Evolutionary conservation across 2,113 vertebrate species (phyloP).

Genomic region (Alligator mississippiensis): DNA sequence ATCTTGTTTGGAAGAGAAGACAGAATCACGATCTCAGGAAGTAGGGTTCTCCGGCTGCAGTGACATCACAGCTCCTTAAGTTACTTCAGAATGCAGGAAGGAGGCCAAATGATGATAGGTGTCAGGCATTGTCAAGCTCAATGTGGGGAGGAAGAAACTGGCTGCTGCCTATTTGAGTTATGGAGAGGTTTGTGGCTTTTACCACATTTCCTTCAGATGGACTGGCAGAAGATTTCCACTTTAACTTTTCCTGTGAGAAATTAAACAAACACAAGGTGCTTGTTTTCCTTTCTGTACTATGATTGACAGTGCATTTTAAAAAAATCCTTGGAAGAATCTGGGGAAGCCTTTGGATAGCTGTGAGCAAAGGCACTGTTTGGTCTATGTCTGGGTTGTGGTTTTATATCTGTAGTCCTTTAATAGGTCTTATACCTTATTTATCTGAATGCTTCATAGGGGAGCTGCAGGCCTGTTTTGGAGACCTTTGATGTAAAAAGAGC

Average conservation of each 20-base stretch:
- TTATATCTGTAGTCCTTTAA: constrained; percentile 53
- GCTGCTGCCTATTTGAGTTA: not conserved
- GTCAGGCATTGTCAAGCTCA: not conserved
- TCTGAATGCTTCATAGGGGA: constrained; percentile 65
- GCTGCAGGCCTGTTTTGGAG: constrained; percentile 65
- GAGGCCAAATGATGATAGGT: not conserved
- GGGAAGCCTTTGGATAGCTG: not conserved
- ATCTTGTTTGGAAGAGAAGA: not conserved
- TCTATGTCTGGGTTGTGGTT: constrained; percentile 22
- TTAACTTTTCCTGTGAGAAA: constrained; percentile 53
- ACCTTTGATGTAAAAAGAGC: constrained; percentile 61
- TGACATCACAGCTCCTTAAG: constrained; percentile 14
- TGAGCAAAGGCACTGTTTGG: constrained; percentile 30
- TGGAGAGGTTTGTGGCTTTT: constrained; percentile 47
- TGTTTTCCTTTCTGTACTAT: constrained; percentile 12
- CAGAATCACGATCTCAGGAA: not conserved
- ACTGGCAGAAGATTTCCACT: constrained; percentile 69
- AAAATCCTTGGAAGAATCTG: constrained; percentile 21
- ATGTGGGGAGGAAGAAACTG: constrained; percentile 30
- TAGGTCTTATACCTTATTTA: constrained; percentile 63
- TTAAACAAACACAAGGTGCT: constrained; percentile 55
- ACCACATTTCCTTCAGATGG: constrained; percentile 26
- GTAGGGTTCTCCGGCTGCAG: not conserved
- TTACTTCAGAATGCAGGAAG: constrained; percentile 29
- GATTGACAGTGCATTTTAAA: constrained; percentile 46